Base-by-base conservation (phyloP, 2,113 vertebrate species). In the Dinomys branickii region DNA sequence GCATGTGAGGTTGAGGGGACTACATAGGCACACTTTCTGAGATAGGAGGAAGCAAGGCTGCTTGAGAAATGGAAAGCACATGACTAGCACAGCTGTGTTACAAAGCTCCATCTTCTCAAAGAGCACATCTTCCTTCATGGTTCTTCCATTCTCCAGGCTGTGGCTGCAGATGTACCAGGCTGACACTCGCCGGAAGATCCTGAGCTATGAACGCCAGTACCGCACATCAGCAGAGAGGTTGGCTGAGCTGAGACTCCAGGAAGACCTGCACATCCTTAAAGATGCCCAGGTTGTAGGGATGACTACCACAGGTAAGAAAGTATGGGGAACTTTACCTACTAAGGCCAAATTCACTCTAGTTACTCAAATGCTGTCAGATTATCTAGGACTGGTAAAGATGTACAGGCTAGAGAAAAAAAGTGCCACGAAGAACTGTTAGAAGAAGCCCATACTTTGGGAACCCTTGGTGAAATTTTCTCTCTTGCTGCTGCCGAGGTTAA, bases 241-340 rank as follows among this genome's bases (percentile, higher is more conserved):
- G 97, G 96, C 99, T 6, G 99, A 99, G 84, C 96, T 99, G 71
- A 99, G 98, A 94, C 98, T 98, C 35, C 98, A 99, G 3, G 98
- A 99, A 96, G 99, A 98, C 95, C 96, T 99, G 38, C 97, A 96
- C 73, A 98, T 99, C 84, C 98, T 99, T 16, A 94, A 97, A 95
- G 50, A 97, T 16, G 99, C 99, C 75, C 98, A 88, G 96, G 98
- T 99, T n/a, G 98, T 99, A 47, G 99, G 99, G 71, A 99, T 99
- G 99, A 99, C 99, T 30, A 99, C 99, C 95, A 99, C 99, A 93
- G 99, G 99, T 99, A 52, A 92, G 94, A 44, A 89, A 75, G 65
- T 56, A 1, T 84, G 54, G 88, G 80, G 93, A 78, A 20, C 59
- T 88, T 50, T 19, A 90, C 12, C 61, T 97, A 61, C 28, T 83